Base-by-base conservation (phyloP, 2,888 invertebrate genomes). In the Eupithecia exiguata region DNA sequence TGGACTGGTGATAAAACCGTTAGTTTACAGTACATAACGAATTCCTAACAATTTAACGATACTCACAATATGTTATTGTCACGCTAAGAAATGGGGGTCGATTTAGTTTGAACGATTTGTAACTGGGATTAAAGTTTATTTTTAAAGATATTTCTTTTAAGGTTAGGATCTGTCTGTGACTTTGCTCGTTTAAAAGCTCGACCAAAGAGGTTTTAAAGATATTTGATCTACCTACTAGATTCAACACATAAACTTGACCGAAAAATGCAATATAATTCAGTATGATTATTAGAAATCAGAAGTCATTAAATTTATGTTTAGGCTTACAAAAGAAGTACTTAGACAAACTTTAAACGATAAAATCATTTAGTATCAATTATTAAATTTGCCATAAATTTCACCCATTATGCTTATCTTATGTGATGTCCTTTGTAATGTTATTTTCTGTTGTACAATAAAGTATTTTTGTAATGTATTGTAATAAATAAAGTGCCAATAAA, bases 91-190 rank as follows among this genome's bases (percentile, higher is more conserved):
- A 84, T 81, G 82, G 76, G 80, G 86, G 87, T 91, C 90, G 88
- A 89, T 90, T 84, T 88, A 86, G 89, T 91, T 88, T 86, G 83
- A 85, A 84, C 89, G 86, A 89, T 91, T 91, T 89, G 90, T 91
- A 88, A 88, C 81, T 77, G 83, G 82, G 79, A 86, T 83, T 82
- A 84, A 73, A 73, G 81, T 77, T 88, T 91, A 90, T 91, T 89
- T 87, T 78, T 82, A 81, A 74, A 49, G 30, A 30, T 43, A 18
- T 1, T 61, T 61, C 5, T 69, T 69, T 61, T n/a, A 40, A 38
- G 12, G n/a, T n/a, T 49, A 38, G 10, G 25, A 38, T 30, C 25
- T 61, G 58, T 40, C 61, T 38, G 6, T 25, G 66, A 43, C 21
- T 66, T 66, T 66, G 2, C 35, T 38, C 9, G 14, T 40, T 5